A percentile compares a stretch with the other conserved stretches of the same genome.
Conservation (phyloP, 2,888 invertebrate species). For the Epicampocera succincta region DNA sequence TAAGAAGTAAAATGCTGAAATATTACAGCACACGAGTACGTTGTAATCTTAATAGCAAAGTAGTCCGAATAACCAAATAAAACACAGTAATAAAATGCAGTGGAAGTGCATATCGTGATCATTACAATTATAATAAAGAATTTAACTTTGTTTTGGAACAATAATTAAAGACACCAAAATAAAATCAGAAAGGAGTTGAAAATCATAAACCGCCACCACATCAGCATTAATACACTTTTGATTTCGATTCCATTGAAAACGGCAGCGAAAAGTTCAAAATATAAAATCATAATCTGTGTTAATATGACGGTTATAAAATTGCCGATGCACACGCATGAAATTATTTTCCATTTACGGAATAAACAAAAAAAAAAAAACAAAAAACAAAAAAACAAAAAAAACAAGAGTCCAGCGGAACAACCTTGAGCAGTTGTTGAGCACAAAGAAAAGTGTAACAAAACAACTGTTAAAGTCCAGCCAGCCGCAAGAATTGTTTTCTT, state of each 20-base stretch:
- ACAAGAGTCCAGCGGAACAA: background rate
- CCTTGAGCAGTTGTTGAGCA: conserved; percentile 51
- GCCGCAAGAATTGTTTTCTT: conserved; percentile 42
- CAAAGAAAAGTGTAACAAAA: conserved; percentile 53
- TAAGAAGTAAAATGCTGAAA: background rate
- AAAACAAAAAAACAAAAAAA: conserved; percentile 13
- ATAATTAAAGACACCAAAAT: conserved; percentile 54
- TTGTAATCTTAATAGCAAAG: conserved; percentile 26
- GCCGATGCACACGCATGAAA: conserved; percentile 76
- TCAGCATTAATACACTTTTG: conserved; percentile 64
- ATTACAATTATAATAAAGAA: conserved; percentile 65
- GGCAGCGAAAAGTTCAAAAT: conserved; percentile 24
- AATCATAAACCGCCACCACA: conserved; percentile 54
- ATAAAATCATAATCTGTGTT: conserved; percentile 63
- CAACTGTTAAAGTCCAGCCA: conserved; percentile 71
- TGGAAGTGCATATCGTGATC: conserved; percentile 61
- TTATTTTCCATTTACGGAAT: conserved; percentile 20
- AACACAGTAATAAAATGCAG: conserved; percentile 8
- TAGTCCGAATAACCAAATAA: background rate
- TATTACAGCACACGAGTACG: conserved; percentile 16
- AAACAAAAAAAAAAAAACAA: background rate
- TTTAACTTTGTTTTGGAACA: conserved; percentile 44
- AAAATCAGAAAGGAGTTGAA: conserved; percentile 17
- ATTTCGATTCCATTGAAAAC: conserved; percentile 58
- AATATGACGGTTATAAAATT: conserved; percentile 72